phyloP scores from a whole-genome alignment of 2,113 vertebrate genomes.

The Myrmophylax atrothorax region DNA sequence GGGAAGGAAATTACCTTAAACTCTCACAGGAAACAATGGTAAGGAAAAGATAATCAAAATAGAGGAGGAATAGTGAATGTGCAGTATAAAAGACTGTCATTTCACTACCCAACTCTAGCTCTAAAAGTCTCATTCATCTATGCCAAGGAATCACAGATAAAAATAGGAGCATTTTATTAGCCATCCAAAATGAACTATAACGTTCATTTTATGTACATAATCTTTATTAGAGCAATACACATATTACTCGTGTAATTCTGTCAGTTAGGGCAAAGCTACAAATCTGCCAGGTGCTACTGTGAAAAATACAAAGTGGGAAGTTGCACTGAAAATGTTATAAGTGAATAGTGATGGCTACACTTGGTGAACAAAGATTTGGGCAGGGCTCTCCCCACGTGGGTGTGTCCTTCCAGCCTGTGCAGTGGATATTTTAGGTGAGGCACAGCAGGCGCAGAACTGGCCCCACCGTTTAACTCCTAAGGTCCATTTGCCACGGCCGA shows the following conservation, averaged over 20 bases:
- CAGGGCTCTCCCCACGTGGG: no score
- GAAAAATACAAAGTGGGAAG: slow-evolving; percentile 23
- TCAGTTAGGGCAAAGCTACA: slow-evolving; percentile 29
- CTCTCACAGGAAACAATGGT: not conserved
- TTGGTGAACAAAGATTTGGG: no score
- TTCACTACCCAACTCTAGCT: not conserved
- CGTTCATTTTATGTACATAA: slow-evolving; percentile 48
- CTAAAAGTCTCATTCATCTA: not conserved
- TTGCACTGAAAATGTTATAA: not conserved
- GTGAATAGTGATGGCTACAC: not conserved
- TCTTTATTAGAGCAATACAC: slow-evolving; percentile 40
- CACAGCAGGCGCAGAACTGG: no score
- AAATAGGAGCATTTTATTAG: slow-evolving; percentile 53
- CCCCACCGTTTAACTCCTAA: no score
- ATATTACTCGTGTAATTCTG: slow-evolving; percentile 23
- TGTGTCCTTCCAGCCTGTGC: no score
- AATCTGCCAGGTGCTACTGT: slow-evolving; percentile 39
- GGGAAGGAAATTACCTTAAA: not conserved
- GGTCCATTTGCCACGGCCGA: no score
- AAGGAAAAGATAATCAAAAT: not conserved
- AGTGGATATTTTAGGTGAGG: no score
- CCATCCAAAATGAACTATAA: slow-evolving; percentile 53
- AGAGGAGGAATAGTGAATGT: not conserved
- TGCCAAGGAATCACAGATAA: slow-evolving; percentile 21
- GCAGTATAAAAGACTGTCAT: not conserved